Evolutionary conservation across 2,888 invertebrate genomes (phyloP).

Genomic region (Netelia inedita): DNA sequence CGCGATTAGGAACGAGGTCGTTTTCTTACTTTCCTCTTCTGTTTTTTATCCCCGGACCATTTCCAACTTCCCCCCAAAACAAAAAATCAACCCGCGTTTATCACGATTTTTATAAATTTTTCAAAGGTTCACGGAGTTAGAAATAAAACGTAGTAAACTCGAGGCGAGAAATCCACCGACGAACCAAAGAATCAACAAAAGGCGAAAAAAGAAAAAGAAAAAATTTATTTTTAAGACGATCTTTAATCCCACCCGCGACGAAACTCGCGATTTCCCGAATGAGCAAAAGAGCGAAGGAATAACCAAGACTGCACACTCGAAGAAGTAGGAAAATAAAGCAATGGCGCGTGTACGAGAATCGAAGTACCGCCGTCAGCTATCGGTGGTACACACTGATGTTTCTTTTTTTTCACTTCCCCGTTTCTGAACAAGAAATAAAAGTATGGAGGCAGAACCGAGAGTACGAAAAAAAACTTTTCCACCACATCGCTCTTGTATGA

Average conservation of each 20-base stretch:
- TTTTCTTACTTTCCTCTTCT: not conserved
- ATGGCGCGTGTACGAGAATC: not conserved
- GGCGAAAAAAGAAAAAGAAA: too few relatives aligned
- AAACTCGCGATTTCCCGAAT: not conserved
- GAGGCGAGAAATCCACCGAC: too few relatives aligned
- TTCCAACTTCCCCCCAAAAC: not conserved
- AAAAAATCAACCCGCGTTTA: not conserved
- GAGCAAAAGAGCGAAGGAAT: not conserved
- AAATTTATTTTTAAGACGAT: too few relatives aligned
- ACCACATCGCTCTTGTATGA: not conserved
- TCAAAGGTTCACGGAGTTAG: too few relatives aligned
- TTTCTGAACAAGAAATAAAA: not conserved
- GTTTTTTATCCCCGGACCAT: not conserved
- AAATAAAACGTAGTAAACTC: too few relatives aligned
- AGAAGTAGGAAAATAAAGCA: not conserved
- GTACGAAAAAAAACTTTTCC: slow-evolving; percentile 2
- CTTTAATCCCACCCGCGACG: not conserved
- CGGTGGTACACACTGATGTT: not conserved
- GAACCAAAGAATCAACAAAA: too few relatives aligned
- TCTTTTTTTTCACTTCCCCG: not conserved
- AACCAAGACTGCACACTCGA: not conserved
- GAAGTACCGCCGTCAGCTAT: not conserved
- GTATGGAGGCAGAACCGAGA: slow-evolving; percentile 1
- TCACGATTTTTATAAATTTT: not conserved
- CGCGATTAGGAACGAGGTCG: slow-evolving; percentile 9